Evolutionary conservation across 2,888 invertebrate species (phyloP), one percentile per base, ranked within the genome.

Genomic region (Lasioglossum leucozonium): DNA sequence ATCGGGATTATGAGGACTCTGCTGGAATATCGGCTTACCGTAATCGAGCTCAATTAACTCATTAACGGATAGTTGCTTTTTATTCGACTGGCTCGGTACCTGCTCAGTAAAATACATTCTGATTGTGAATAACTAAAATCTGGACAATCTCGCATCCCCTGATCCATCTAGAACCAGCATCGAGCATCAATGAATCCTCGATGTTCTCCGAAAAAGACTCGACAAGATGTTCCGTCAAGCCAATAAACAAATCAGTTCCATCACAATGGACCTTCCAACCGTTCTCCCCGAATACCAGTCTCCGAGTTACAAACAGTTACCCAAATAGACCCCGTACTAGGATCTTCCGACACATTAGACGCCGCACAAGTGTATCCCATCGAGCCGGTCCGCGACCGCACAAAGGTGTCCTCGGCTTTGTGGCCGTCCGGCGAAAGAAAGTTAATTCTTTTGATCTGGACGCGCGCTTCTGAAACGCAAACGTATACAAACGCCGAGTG

Each of bases 361-460:
- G 34, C 13, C 30, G 58, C 51, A 72, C 74, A 67, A 79, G 58
- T 51, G 42, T 34, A 72, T 26, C 37, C 62, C 65, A 22, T 26
- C 22, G 16, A 30, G 30, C 6, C 18, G 30, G 13, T 18, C 67
- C 37, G 81, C 26, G 55, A 79, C 84, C 72, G 72, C 84, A 84
- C 78, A 78, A 84, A 84, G 71, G 62, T 65, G 37, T 55, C 62
- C 40, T 13, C 74, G n/a, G 30, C 84, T 84, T 84, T 84, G 83
- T 82, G 40, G n/a, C 4, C 44, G 30, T 2, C 2, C 30, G 30
- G 6, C 11, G 44, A 37, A 69, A 84, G 85, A 79, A 85, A 85
- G 80, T 84, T 79, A 77, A 85, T 77, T 80, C 79, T 74, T 78
- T 85, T 85, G 80, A 80, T 85, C 77, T 34, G 67, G 40, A 55